These are phyloP conservation scores for Catharus minimus DNA, from an alignment of 2,113 vertebrate genomes.

Conservation along the genomic window DNA sequence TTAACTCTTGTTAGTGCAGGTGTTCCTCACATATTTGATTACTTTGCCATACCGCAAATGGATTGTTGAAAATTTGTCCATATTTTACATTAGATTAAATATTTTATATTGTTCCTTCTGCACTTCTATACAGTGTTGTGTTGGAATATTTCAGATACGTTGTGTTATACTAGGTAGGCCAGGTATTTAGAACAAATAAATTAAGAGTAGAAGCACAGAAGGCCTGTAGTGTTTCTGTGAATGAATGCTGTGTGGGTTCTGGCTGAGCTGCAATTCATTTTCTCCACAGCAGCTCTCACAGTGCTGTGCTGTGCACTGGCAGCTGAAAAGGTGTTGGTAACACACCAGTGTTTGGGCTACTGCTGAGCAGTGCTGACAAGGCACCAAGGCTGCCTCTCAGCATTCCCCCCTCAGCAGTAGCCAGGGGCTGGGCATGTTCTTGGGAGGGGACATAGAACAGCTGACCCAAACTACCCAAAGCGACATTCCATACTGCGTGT, in stretches of 20 bases:
- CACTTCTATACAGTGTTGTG: fast-evolving
- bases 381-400: neutral
- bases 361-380: neutral
- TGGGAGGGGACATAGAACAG: neutral
- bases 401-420: neutral
- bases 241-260: neutral
- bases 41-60: neutral
- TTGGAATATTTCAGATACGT: neutral
- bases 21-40: neutral
- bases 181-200: neutral
- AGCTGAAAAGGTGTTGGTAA: neutral
- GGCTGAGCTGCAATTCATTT: neutral
- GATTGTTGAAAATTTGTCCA: neutral
- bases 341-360: neutral
- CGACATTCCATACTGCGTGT: neutral
- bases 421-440: neutral
- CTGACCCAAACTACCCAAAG: neutral
- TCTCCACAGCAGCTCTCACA: neutral
- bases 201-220: neutral
- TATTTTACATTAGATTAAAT: neutral
- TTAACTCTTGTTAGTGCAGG: neutral
- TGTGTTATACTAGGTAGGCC: neutral
- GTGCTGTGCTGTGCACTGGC: neutral
- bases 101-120: neutral
- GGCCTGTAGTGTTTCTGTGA: neutral